Evolutionary conservation across 2,797 vertebrate genomes (phyloP), one percentile per base, ranked within the genome.

Genomic region (Pempheris klunzingeri): DNA sequence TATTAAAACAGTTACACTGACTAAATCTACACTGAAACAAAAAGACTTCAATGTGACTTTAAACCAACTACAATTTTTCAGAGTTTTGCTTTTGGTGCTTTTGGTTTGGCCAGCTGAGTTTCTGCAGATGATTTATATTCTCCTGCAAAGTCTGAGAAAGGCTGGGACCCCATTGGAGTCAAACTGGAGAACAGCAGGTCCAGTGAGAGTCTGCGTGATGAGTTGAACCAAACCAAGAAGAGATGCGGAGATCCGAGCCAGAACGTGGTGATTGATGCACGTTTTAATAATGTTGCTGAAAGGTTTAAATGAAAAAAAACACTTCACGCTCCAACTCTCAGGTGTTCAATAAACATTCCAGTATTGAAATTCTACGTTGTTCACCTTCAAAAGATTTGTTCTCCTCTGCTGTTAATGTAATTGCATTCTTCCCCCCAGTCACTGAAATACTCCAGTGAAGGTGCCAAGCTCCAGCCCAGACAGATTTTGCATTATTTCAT

Each of bases 381-480:
- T 87, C 80, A 84, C 79, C 84, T 87, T 89, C 68, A 79, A 81
- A 88, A 86, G 76, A 83, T 81, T 81, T 89, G 81, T 80, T 88
- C 64, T 74, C 85, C 81, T 78, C 71, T 82, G 83, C 81, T 90
- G 82, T 86, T 86, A 86, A 64, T 88, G 76, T 87, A 88, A 89
- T 90, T 90, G 83, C 80, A 89, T 90, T 86, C 68, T 86, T 75
- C 70, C 84, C 64, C 62, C 43, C 73, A 82, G 87, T 73, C 62
- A 77, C 77, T 66, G 74, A 85, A 86, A 87, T 86, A 76, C 22
- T 41, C 20, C n/a, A 74, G 60, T 74, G 76, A 77, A 36, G 39
- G 66, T 67, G 26, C 57, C 24, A 63, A 41, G 54, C 81, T 73
- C 85, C 65, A 78, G 60, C 12, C n/a, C 44, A 78, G 55, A 77